Conservation (phyloP, 2,113 vertebrate genomes). For the Athene cunicularia region DNA sequence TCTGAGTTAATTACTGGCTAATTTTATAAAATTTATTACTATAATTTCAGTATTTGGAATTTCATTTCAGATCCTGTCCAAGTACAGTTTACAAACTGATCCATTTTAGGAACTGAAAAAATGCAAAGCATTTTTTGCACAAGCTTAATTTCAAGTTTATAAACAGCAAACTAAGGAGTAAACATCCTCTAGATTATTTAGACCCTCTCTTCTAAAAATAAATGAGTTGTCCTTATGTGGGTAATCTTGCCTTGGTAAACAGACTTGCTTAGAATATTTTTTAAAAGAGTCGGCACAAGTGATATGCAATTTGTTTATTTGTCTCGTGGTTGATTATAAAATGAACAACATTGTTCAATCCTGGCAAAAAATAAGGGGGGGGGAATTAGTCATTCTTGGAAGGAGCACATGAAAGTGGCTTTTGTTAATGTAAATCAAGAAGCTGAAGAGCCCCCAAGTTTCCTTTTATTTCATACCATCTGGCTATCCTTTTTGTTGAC, state of each 20-base stretch:
- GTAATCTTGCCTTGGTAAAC: conserved; percentile 14
- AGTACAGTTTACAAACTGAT: not conserved
- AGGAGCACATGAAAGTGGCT: conserved; percentile 67
- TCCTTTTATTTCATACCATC: conserved; percentile 76
- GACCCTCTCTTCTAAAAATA: conserved; percentile 1
- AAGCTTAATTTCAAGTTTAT: conserved; percentile 65
- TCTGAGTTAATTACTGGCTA: conserved; percentile 49
- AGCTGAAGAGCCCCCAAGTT: conserved; percentile 55
- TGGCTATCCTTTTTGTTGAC: conserved; percentile 76
- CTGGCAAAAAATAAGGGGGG: conserved; percentile 32
- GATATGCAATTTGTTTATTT: conserved; percentile 41
- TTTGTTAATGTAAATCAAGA: conserved; percentile 71
- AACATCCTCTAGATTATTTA: conserved; percentile 47
- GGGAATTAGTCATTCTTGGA: conserved; percentile 66
- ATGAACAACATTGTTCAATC: conserved; percentile 69
- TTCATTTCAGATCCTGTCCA: not conserved
- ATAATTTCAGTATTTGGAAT: conserved; percentile 4
- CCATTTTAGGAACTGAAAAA: conserved; percentile 18
- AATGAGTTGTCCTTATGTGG: not conserved
- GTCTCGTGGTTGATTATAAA: conserved; percentile 66
- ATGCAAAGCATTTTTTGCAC: not conserved
- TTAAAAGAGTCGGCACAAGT: not conserved
- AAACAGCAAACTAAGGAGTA: conserved; percentile 63
- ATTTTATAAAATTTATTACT: conserved; percentile 36
- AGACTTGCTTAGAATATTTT: conserved; percentile 14